phyloP scores from a whole-genome alignment of 2,797 vertebrate genomes.

The Myotis myotis region DNA sequence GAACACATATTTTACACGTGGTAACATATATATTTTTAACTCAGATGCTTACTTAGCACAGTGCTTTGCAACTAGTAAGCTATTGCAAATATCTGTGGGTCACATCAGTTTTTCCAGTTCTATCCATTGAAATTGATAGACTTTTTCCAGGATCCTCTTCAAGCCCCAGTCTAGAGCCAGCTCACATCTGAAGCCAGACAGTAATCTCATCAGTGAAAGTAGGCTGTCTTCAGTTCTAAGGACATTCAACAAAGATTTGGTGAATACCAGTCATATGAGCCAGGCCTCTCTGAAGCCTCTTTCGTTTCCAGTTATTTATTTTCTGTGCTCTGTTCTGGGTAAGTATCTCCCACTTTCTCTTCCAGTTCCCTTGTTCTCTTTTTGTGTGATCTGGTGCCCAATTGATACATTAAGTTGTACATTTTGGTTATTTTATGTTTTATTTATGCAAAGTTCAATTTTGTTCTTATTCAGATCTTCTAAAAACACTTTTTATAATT shows the following conservation, averaged over 20 bases:
- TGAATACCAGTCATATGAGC: background rate
- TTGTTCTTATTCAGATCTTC: background rate
- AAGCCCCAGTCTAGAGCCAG: background rate
- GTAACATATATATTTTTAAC: background rate
- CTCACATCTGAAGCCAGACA: background rate
- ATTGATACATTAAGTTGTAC: background rate
- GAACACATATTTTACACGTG: background rate
- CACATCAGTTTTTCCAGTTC: background rate
- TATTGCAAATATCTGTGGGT: background rate
- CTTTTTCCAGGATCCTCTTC: background rate
- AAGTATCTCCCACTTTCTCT: background rate
- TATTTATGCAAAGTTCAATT: background rate
- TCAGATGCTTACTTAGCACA: background rate
- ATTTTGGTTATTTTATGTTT: slow-evolving; percentile 22
- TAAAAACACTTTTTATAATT: background rate
- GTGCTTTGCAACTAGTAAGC: background rate
- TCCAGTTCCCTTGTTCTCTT: background rate
- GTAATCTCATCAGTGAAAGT: background rate
- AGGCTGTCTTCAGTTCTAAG: background rate
- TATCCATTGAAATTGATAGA: background rate
- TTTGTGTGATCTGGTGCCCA: background rate
- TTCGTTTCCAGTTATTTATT: background rate
- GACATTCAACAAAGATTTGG: background rate
- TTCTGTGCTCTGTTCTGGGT: background rate
- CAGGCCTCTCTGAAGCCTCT: background rate